Conservation (phyloP, 2,888 invertebrate genomes). For the Sacculina carcini region DNA sequence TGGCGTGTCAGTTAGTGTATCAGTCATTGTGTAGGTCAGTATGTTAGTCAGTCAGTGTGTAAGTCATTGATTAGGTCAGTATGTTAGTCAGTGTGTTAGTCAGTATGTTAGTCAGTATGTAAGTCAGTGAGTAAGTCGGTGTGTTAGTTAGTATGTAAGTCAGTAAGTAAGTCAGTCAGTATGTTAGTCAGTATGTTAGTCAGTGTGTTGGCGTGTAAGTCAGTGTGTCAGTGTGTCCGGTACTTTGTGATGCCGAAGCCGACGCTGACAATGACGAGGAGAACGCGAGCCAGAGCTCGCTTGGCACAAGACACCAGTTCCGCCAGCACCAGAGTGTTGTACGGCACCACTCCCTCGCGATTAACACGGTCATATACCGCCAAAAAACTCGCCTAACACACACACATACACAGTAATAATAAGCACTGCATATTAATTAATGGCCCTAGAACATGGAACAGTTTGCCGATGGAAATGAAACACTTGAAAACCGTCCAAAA, state of each 20-base stretch:
- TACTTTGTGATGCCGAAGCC: slow-evolving; percentile 89
- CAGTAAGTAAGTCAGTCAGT: background rate
- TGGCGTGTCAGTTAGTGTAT: too few relatives aligned
- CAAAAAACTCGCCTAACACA: slow-evolving; percentile 46
- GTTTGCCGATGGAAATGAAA: too few relatives aligned
- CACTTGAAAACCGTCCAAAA: too few relatives aligned
- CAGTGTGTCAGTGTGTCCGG: slow-evolving; percentile 19
- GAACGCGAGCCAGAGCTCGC: slow-evolving; percentile 65
- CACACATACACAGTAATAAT: too few relatives aligned
- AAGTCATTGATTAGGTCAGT: too few relatives aligned
- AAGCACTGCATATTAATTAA: too few relatives aligned
- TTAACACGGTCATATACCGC: slow-evolving; percentile 60
- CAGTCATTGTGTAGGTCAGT: too few relatives aligned
- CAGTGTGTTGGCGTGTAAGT: background rate
- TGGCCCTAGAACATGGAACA: too few relatives aligned
- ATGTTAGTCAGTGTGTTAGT: too few relatives aligned
- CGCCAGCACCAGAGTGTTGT: slow-evolving; percentile 50
- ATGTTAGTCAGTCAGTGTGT: too few relatives aligned
- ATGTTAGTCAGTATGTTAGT: background rate
- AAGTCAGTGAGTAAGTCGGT: too few relatives aligned
- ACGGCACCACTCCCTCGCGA: slow-evolving; percentile 33
- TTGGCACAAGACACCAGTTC: slow-evolving; percentile 78
- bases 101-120: too few relatives aligned
- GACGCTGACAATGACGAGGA: slow-evolving; percentile 76
- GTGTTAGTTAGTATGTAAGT: background rate